A percentile compares a stretch with the other conserved stretches of the same genome.
Conservation (phyloP, 2,888 invertebrate genomes). For the Brenthis daphne region DNA sequence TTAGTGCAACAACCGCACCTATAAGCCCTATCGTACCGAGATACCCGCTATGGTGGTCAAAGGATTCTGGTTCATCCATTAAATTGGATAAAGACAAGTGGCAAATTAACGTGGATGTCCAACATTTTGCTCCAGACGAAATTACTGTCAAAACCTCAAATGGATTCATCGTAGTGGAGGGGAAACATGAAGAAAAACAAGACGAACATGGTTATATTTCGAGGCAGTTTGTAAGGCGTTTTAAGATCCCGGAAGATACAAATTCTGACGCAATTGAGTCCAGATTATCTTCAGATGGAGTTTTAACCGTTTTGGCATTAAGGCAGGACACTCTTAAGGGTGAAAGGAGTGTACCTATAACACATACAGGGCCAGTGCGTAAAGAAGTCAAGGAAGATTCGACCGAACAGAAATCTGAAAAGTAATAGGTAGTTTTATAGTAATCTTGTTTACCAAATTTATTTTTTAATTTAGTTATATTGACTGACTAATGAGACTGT, state of each 20-base stretch:
- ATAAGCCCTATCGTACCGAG: constrained; percentile 56
- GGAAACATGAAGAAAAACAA: constrained; percentile 89
- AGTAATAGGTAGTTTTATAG: constrained; percentile 6
- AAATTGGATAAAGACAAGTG: constrained; percentile 81
- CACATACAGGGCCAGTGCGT: constrained; percentile 81
- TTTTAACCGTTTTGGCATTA: constrained; percentile 86
- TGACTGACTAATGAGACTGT: constrained; percentile 32
- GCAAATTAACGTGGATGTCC: constrained; percentile 88
- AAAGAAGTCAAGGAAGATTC: constrained; percentile 52
- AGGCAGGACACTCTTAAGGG: constrained; percentile 58
- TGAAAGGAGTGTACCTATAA: constrained; percentile 81
- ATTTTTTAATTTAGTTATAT: constrained; percentile 5
- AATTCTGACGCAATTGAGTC: constrained; percentile 87
- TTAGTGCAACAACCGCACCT: constrained; percentile 55
- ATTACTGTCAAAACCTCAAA: constrained; percentile 88
- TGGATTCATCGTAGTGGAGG: constrained; percentile 86
- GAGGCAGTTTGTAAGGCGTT: constrained; percentile 87
- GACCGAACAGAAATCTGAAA: constrained; percentile 38
- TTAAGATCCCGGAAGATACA: constrained; percentile 86
- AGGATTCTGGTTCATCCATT: constrained; percentile 74
- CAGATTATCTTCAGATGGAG: constrained; percentile 89
- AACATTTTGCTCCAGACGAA: constrained; percentile 89
- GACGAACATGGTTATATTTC: constrained; percentile 89
- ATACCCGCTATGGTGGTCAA: constrained; percentile 61
- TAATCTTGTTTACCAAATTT: background rate